Evolutionary conservation across 2,888 invertebrate genomes (phyloP), one percentile per base, ranked within the genome.

Genomic region (Drosophila pegasa): DNA sequence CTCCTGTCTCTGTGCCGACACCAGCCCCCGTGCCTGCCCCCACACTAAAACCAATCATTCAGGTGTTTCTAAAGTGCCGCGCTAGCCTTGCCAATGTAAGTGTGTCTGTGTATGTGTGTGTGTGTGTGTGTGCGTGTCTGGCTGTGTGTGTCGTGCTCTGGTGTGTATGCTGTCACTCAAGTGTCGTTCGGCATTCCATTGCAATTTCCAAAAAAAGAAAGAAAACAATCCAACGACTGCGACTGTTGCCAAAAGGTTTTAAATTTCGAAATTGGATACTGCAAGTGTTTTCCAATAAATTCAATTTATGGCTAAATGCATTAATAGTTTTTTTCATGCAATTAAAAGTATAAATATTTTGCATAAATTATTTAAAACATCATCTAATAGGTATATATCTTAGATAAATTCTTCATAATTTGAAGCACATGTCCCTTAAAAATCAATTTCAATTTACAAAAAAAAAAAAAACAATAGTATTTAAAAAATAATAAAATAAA

Each of bases 61-160:
- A 87, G 87, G 82, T 83, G 82, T 87, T 79, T 71, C 71, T 59
- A 61, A 82, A 85, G 86, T 82, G 68, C 60, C 37, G 52, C 38
- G 56, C 55, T 64, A 66, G 60, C 71, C 75, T 72, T 68, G 66
- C 33, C 47, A 55, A 22, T 45, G 18, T 54, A 41, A 9, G 4
- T 31, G 5, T 20, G 14, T 33, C 12, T 52, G 18, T 43, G 12
- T 52, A 40, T 29, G n/a, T 52, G 18, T 43, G 12, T 52, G 43
- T 29, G 18, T 33, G 29, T 48, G 12, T 50, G 2, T 50, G 50
- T 25, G 22, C 40, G 22, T 47, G 55, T 35, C 33, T 59, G 25
- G 40, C 22, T 51, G 20, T 16, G 48, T 25, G 9, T 45, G 37
- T 55, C 40, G 33, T 31, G 60, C 48, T 57, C 43, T 59, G 25